Evolutionary conservation across 2,113 vertebrate species (phyloP).

Genomic region (Etheostoma spectabile): DNA sequence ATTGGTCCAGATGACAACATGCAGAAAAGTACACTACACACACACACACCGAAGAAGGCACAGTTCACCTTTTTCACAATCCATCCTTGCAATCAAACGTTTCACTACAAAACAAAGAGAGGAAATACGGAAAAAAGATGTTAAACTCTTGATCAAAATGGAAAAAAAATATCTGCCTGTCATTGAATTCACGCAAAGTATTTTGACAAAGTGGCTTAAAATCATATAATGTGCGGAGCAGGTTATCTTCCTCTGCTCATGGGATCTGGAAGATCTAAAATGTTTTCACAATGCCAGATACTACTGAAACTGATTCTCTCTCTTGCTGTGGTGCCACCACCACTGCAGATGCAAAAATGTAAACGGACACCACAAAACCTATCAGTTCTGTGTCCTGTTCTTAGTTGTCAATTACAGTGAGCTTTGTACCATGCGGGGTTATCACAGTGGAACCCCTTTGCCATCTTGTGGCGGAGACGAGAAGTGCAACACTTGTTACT

Average conservation of each 20-base stretch:
- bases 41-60: too few species aligned
- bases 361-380: conserved; percentile 32
- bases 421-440: not conserved
- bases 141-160: not conserved
- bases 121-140: not conserved
- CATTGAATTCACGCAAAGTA: not conserved
- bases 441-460: conserved; percentile 1
- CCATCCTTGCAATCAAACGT: too few species aligned
- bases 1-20: too few species aligned
- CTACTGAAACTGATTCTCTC: not conserved
- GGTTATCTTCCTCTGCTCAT: not conserved
- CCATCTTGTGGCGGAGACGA: conserved; percentile 49
- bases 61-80: too few species aligned
- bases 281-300: not conserved
- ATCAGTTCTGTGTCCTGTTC: conserved; percentile 16
- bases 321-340: conserved; percentile 23
- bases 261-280: not conserved
- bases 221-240: not conserved
- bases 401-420: conserved; percentile 18
- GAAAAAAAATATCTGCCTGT: not conserved
- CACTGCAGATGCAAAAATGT: conserved; percentile 1
- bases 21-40: too few species aligned
- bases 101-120: too few species aligned
- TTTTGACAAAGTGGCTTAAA: not conserved
- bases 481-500: conserved; percentile 26